Conservation (phyloP, 1,140 invertebrate genomes). For the Dendroctonus valens region DNA sequence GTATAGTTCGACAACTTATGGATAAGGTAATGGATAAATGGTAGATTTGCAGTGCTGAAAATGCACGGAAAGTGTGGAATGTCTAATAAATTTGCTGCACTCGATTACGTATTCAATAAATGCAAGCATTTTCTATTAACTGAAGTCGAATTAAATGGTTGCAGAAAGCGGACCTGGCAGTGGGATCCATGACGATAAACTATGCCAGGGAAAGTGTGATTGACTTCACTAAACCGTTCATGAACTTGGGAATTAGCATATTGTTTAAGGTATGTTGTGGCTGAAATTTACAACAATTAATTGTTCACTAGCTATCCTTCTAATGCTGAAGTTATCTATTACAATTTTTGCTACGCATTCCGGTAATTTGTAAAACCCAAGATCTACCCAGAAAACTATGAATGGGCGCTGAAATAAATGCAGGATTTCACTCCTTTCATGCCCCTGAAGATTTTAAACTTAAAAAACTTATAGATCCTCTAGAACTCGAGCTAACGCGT, state of each 20-base stretch:
- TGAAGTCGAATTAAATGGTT: constrained; percentile 28
- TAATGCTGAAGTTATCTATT: not conserved
- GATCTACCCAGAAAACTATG: no score
- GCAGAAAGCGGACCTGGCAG: constrained; percentile 86
- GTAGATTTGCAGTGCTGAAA: no score
- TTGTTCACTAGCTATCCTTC: not conserved
- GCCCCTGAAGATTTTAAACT: no score
- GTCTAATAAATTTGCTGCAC: not conserved
- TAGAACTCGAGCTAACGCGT: no score
- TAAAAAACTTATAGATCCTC: no score
- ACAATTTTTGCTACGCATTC: not conserved
- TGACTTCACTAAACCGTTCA: constrained; percentile 92
- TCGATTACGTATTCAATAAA: not conserved
- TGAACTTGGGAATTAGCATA: constrained; percentile 85
- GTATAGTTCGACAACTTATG: constrained; percentile 90
- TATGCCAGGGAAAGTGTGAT: constrained; percentile 90
- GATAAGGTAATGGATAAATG: constrained; percentile 62
- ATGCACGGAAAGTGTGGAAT: no score
- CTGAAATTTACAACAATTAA: not conserved
- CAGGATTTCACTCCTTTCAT: no score
- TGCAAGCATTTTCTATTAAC: not conserved
- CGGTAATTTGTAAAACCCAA: not conserved
- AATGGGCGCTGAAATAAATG: no score
- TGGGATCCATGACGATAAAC: constrained; percentile 92
- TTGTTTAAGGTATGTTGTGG: constrained; percentile 70